Base-by-base conservation (phyloP, 2,113 vertebrate species). In the Protobothrops flavoviridis region DNA sequence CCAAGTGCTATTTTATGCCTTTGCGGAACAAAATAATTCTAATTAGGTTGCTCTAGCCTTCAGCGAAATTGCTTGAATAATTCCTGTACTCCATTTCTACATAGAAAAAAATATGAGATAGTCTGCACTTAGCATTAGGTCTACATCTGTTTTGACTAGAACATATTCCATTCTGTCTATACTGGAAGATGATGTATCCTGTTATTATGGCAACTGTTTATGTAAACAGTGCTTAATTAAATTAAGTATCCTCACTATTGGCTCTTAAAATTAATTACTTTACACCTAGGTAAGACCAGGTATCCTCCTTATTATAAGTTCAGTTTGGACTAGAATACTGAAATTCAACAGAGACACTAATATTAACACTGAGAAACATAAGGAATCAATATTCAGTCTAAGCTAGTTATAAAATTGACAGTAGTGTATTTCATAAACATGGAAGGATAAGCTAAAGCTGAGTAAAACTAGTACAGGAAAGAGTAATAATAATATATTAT, bases 41-140 rank as follows among this genome's bases (percentile, higher is more conserved):
- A 96, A 97, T 97, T 93, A 97, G 92, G 26, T 93, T 97, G 94
- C 56, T 94, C 52, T 95, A 96, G 95, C 94, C 92, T 69, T 93
- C 94, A 96, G 95, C 90, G 91, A 96, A 96, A 97, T 96, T 95
- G 92, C 29, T 89, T 57, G 43, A 93, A 90, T 93, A 96, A 90
- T 74, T 21, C 95, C 88, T 92, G 88, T 43, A 88, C 39, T 93
- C 7, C 43, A 92, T 96, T 97, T 93, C 91, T 94, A 33, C 95
- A 57, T 88, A 95, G 52, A n/a, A 12, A 56, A 94, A 97, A 96
- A 95, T 94, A 33, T 94, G 94, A 88, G 56, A 95, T 95, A 33
- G 94, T 91, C 93, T 88, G 56, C 90, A 96, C 91, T 95, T 95
- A 96, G 95, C 92, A 95, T 74, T 93, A 91, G 74, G 88, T 21